phyloP scores from a whole-genome alignment of 2,113 vertebrate genomes.

The Forbesichthys agassizii region DNA sequence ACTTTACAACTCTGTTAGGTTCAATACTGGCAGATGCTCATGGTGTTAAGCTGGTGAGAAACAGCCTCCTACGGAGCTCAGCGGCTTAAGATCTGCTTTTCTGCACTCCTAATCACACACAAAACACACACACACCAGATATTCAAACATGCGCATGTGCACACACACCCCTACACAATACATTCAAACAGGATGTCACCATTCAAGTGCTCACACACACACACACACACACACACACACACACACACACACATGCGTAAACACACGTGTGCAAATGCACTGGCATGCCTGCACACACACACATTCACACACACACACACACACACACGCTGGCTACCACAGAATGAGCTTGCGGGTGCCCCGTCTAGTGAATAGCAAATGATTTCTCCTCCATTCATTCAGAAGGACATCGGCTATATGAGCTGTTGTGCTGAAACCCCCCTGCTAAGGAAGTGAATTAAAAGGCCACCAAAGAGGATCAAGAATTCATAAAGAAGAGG shows the following conservation, averaged over 20 bases:
- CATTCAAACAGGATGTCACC: too few species aligned
- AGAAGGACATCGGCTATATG: constrained; percentile 11
- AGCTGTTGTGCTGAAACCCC: constrained; percentile 21
- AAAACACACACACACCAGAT: constrained; percentile 7
- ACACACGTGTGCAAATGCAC: too few species aligned
- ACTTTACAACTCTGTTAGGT: too few species aligned
- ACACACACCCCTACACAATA: too few species aligned
- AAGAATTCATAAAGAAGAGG: constrained; percentile 35
- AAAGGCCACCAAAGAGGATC: constrained; percentile 6
- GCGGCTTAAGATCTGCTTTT: background rate
- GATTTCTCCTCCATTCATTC: constrained; percentile 19
- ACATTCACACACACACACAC: background rate
- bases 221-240: too few species aligned
- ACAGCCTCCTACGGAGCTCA: background rate
- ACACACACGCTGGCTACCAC: background rate
- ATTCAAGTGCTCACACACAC: too few species aligned
- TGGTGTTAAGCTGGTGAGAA: background rate
- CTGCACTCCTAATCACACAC: background rate
- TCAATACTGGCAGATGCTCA: background rate
- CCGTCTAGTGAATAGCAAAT: constrained; percentile 5
- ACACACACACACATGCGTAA: too few species aligned
- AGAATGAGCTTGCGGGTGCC: constrained; percentile 4
- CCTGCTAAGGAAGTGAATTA: background rate
- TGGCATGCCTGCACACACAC: too few species aligned
- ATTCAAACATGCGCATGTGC: too few species aligned